phyloP scores from a whole-genome alignment of 2,113 vertebrate genomes.

The Euleptes europaea region DNA sequence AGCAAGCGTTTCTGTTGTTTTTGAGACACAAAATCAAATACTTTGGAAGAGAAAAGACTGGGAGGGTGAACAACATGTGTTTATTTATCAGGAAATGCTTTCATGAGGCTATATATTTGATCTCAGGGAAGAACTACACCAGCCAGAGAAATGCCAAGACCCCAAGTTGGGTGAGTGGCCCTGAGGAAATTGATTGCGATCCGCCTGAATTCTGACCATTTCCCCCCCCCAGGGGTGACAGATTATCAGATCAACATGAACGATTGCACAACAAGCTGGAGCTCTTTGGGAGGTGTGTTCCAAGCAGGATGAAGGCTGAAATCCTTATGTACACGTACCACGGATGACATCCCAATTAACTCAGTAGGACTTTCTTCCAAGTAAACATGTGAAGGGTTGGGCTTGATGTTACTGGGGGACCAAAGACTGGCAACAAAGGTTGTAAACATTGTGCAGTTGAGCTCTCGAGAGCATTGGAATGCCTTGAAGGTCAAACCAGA shows the following conservation, averaged over 20 bases:
- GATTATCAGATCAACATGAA: not conserved
- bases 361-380: not conserved
- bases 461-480: no score
- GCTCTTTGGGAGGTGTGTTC: not conserved
- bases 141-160: not conserved
- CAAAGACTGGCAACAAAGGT: not conserved
- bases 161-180: not conserved
- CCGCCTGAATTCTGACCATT: not conserved
- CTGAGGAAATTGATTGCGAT: not conserved
- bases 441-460: no score
- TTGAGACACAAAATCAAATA: not conserved
- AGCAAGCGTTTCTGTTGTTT: not conserved
- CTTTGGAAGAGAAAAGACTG: no score
- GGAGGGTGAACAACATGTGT: no score
- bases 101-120: not conserved
- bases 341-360: not conserved
- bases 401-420: not conserved
- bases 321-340: no score
- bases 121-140: no score
- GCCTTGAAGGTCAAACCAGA: no score
- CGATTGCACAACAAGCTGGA: not conserved
- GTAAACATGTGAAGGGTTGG: not conserved
- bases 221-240: not conserved
- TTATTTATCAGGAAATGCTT: not conserved
- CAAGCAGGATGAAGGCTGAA: not conserved